Percentiles rank a stretch among this genome's conserved stretches.
Evolutionary conservation across 1,140 invertebrate species (phyloP).

Genomic region (Samia ricini): DNA sequence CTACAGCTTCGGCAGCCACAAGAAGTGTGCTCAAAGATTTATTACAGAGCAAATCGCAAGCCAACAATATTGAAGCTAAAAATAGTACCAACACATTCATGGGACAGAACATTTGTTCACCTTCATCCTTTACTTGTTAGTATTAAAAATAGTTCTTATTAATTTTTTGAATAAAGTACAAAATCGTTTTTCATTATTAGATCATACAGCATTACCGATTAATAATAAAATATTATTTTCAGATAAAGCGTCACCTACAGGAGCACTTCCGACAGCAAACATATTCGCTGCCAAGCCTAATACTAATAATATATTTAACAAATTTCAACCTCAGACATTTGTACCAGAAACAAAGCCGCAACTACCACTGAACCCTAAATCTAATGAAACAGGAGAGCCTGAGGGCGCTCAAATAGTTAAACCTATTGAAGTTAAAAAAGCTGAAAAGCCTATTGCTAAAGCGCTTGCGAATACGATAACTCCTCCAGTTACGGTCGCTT

Average conservation of each 20-base stretch:
- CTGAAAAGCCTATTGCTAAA: slow-evolving; percentile 38
- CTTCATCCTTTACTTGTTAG: slow-evolving; percentile 48
- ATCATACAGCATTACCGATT: background rate
- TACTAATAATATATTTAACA: slow-evolving; percentile 33
- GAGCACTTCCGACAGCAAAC: slow-evolving; percentile 11
- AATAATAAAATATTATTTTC: background rate
- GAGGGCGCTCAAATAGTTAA: slow-evolving; percentile 28
- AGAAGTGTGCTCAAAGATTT: slow-evolving; percentile 44
- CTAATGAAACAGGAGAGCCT: slow-evolving; percentile 51
- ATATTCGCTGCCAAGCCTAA: slow-evolving; percentile 34
- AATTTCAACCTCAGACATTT: slow-evolving; percentile 30
- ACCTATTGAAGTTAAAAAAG: slow-evolving; percentile 31
- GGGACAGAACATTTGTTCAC: slow-evolving; percentile 63
- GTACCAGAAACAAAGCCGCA: slow-evolving; percentile 21
- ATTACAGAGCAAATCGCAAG: slow-evolving; percentile 44
- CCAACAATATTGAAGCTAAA: slow-evolving; percentile 30
- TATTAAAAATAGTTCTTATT: no score
- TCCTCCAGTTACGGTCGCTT: slow-evolving; percentile 11
- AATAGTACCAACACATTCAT: slow-evolving; percentile 54
- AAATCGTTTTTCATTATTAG: background rate
- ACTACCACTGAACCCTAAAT: slow-evolving; percentile 23
- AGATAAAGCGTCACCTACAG: slow-evolving; percentile 12
- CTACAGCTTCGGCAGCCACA: slow-evolving; percentile 24
- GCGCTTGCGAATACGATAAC: slow-evolving; percentile 34
- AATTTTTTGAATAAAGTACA: background rate